phyloP scores from a whole-genome alignment of 2,113 vertebrate genomes.

The Potamarius usumacintae region DNA sequence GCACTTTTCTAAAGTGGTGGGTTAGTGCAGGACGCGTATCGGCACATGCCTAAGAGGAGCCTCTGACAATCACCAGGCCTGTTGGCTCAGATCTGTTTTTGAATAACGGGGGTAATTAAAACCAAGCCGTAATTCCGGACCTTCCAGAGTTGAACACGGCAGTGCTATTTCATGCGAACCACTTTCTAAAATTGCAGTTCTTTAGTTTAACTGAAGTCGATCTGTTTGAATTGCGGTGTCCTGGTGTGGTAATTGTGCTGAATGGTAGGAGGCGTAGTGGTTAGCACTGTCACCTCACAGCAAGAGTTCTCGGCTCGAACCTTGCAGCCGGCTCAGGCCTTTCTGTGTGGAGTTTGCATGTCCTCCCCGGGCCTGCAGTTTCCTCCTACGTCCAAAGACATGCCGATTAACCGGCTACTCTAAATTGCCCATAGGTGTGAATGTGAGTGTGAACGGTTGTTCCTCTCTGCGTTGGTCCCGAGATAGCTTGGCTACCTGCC shows the following conservation, averaged over 20 bases:
- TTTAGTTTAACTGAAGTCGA: constrained; percentile 47
- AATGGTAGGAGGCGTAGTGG: neutral
- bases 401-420: too few relatives aligned
- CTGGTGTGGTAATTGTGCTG: neutral
- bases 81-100: constrained; percentile 27
- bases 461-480: too few relatives aligned
- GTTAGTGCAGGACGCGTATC: constrained; percentile 35
- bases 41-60: constrained; percentile 33
- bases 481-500: too few relatives aligned
- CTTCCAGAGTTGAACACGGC: constrained; percentile 40
- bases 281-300: too few relatives aligned
- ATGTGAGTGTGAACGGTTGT: too few relatives aligned
- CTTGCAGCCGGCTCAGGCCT: too few relatives aligned
- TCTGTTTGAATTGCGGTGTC: constrained; percentile 42
- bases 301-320: too few relatives aligned
- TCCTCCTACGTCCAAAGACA: too few relatives aligned
- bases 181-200: constrained; percentile 50
- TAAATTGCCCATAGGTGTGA: too few relatives aligned
- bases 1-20: constrained; percentile 48
- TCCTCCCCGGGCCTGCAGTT: too few relatives aligned
- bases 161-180: constrained; percentile 28
- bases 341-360: too few relatives aligned
- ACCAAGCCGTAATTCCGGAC: constrained; percentile 37
- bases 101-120: constrained; percentile 54
- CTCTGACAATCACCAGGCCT: neutral